Base-by-base conservation (phyloP, 2,888 invertebrate genomes). In the Timandra comae region DNA sequence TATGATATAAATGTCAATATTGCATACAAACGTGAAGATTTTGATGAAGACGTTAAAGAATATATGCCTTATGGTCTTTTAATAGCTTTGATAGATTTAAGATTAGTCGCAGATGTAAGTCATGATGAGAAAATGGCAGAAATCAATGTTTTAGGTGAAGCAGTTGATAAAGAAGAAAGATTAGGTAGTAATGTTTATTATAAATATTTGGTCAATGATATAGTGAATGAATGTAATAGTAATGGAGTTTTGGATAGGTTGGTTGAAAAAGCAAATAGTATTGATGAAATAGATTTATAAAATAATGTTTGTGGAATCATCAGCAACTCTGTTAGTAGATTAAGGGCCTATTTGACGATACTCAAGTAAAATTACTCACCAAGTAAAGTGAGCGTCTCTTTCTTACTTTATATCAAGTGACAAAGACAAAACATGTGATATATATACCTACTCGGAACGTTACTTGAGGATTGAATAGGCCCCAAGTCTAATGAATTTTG, bases 1-100 rank as follows among this genome's bases (percentile, higher is more conserved):
- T 75, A 59, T 32, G 40, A 65, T 12, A 59, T 77, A 48, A 63
- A 74, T 28, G 54, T 59, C 1, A 53, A 55, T 49, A 36, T 30
- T 12, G 47, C 68, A 28, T 82, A 77, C 38, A 52, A 70, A 1
- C 55, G 41, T 44, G 56, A 66, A 3, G 55, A 60, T 12, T 79
- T 75, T 36, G 46, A 63, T 25, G 44, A 40, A 0, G 78, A 81
- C 42, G 24, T 74, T 2, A 45, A 64, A 41, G 57, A 69, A n/a
- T 60, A 54, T 33, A 38, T 59, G 13, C 64, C 71, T 0, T 78
- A 62, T 37, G 81, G 81, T 2, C 38, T 82, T 7, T 16, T 81
- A n/a, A 54, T 67, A 26, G 75, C 77, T 25, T 49, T 81, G 29
- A 43, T 74, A 20, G 75, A 81, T 44, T 41, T 81, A 21, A 73